phyloP scores from a whole-genome alignment of 2,113 vertebrate genomes.

The Marcusenius ussheri region DNA sequence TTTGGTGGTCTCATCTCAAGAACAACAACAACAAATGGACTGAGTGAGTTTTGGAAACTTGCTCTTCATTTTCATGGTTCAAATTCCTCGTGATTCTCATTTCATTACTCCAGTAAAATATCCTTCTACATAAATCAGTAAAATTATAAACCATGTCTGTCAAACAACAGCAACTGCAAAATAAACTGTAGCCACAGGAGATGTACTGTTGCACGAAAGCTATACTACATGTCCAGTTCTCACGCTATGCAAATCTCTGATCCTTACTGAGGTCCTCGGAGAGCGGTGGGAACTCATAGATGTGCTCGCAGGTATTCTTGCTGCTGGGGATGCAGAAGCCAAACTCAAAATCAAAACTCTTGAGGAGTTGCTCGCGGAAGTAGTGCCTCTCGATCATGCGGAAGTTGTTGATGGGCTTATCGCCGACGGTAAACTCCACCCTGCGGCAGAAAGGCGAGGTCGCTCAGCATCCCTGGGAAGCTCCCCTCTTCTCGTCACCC shows the following conservation, averaged over 20 bases:
- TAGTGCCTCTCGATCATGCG: conserved; percentile 98
- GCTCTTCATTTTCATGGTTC: background rate
- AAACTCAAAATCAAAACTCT: conserved; percentile 97
- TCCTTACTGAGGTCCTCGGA: conserved; percentile 87
- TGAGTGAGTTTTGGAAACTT: background rate
- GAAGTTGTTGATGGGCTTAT: conserved; percentile 91
- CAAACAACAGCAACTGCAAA: background rate
- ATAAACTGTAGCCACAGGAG: background rate
- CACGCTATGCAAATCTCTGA: background rate
- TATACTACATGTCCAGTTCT: background rate
- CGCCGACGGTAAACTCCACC: conserved; percentile 93
- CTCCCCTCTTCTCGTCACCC: background rate
- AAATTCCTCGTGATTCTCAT: background rate
- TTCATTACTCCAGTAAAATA: background rate
- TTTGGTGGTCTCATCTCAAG: background rate
- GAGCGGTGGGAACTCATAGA: conserved; percentile 92
- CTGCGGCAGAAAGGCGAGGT: conserved; percentile 48
- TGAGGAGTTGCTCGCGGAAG: conserved; percentile 85
- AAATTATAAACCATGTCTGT: background rate
- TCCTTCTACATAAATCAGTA: background rate
- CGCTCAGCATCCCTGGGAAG: background rate
- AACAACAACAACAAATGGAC: background rate
- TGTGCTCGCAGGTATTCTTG: conserved; percentile 96
- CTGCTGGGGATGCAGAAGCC: conserved; percentile 97
- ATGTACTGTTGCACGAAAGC: background rate